Evolutionary conservation across 2,888 invertebrate genomes (phyloP).

Genomic region (Epiblema foenella): DNA sequence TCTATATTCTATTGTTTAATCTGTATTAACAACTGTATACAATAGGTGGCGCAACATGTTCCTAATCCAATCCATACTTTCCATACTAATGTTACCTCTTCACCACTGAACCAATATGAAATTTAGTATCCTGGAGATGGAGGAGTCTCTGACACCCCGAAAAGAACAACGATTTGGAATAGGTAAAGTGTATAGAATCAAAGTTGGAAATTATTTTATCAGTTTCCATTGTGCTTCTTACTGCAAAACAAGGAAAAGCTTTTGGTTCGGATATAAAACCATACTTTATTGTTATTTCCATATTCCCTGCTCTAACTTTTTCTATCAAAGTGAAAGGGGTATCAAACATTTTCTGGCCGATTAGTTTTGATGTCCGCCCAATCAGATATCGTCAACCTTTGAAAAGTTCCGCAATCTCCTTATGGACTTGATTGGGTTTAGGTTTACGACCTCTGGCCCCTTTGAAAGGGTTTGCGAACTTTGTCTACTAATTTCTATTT

Average conservation of each 20-base stretch:
- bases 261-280: conserved; percentile 17
- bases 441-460: conserved; percentile 47
- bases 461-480: conserved; percentile 27
- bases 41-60: conserved; percentile 12
- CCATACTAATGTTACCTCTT: no score
- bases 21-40: neutral
- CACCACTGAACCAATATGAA: no score
- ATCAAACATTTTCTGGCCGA: conserved; percentile 61
- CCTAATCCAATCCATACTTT: no score
- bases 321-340: conserved; percentile 60
- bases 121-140: no score
- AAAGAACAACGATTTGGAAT: no score
- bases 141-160: no score
- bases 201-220: no score
- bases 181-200: no score
- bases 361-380: conserved; percentile 65
- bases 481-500: neutral
- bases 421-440: conserved; percentile 44
- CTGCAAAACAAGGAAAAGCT: neutral
- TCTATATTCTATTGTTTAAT: neutral
- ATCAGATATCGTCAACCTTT: conserved; percentile 53
- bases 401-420: conserved; percentile 49
- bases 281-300: conserved; percentile 38
- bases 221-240: no score
- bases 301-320: conserved; percentile 46